Base-by-base conservation (phyloP, 2,113 vertebrate genomes). In the Rhegmatorhina hoffmannsi region DNA sequence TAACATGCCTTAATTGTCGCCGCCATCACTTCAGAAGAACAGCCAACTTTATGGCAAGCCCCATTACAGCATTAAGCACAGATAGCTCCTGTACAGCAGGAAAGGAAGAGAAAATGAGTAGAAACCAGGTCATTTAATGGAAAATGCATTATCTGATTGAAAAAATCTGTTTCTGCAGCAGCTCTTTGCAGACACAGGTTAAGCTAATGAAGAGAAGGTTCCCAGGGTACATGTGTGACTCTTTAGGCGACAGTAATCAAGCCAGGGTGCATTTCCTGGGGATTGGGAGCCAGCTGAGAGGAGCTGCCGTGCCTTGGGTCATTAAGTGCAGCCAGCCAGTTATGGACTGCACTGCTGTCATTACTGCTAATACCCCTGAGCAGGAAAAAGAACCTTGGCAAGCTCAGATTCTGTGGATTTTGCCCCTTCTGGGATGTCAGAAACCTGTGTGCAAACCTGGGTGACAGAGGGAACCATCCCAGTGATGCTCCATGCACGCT, bases 221-320 rank as follows among this genome's bases (percentile, higher is more conserved):
- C 68, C 40, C 82, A 5, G 40, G 1, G 10, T 94, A 67, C 91
- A 85, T 87, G 66, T 96, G 95, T 87, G 92, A 84, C 84, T 95
- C 95, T 76, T 90, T 94, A 95, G 81, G 91, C 23, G 25, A 79
- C 95, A 95, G 91, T 49, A 91, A 95, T 93, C 96, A 92, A 76
- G 91, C 58, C 1, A 0, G 92, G 91, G 95, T 84, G 92, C 87
- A 75, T 96, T 97, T 97, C 94, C 96, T 97, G 93, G 94, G 92
- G 90, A 95, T 89, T 96, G 95, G 94, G 82, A 90, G 52, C 95
- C 95, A 94, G 91, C 94, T 95, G 94, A 96, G 94, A 94, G 87
- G 85, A 95, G 87, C 80, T 87, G 56, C 36, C 5, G 3, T 73
- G 95, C 83, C 90, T 75, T 5, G 3, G 77, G 86, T 89, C 93